These are phyloP conservation scores for Carpatolechia fugitivella DNA, from an alignment of 2,888 invertebrate species.

Conservation along the genomic window DNA sequence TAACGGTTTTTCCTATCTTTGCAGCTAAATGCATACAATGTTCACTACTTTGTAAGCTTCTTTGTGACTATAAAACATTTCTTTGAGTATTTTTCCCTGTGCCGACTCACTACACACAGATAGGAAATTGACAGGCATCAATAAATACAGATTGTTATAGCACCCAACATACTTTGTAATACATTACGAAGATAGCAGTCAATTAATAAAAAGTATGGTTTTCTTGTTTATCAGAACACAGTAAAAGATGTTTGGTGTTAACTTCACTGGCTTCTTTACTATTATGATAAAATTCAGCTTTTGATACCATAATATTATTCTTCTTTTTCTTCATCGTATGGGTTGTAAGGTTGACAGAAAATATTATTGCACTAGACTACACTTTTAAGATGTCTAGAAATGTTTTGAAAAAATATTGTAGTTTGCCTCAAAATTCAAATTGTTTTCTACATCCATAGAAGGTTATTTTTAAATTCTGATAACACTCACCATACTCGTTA, in stretches of 20 bases:
- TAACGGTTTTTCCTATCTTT: background rate
- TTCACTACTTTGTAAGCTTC: background rate
- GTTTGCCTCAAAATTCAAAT: too few relatives aligned
- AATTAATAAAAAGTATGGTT: background rate
- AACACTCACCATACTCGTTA: background rate
- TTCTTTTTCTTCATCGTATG: too few relatives aligned
- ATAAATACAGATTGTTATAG: background rate
- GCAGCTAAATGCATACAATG: background rate
- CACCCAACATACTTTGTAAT: background rate
- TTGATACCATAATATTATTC: too few relatives aligned
- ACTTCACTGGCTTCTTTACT: too few relatives aligned
- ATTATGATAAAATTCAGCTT: too few relatives aligned
- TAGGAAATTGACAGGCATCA: slow-evolving; percentile 1
- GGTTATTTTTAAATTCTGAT: too few relatives aligned
- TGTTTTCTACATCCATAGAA: too few relatives aligned
- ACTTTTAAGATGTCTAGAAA: too few relatives aligned
- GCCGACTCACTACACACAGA: background rate
- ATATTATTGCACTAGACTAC: too few relatives aligned
- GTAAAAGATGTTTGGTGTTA: background rate
- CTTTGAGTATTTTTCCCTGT: background rate
- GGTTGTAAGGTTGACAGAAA: too few relatives aligned
- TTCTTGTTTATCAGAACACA: background rate
- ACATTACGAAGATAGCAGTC: background rate
- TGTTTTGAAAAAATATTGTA: too few relatives aligned
- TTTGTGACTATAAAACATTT: background rate